These are phyloP conservation scores for Drosophila nigrodunni DNA, from an alignment of 1,140 invertebrate species.

Conservation along the genomic window DNA sequence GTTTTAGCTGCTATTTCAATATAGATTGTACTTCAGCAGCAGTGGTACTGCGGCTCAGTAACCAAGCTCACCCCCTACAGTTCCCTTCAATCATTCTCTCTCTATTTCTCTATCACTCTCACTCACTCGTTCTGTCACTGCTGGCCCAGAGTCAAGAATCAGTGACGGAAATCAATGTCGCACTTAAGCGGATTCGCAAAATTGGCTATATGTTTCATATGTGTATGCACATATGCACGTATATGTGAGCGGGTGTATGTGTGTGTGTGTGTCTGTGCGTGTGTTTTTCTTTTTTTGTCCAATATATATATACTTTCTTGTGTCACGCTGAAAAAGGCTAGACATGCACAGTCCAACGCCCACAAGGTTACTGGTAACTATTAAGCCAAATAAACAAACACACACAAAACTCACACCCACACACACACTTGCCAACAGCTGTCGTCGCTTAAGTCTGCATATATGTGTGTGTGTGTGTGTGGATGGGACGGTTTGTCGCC, in stretches of 20 bases:
- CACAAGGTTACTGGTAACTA: constrained; percentile 53
- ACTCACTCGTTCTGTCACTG: background rate
- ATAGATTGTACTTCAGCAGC: constrained; percentile 44
- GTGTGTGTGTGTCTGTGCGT: constrained; percentile 11
- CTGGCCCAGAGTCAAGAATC: constrained; percentile 70
- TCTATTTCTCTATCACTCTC: background rate
- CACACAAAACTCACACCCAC: constrained; percentile 25
- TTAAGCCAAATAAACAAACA: constrained; percentile 79
- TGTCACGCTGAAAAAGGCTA: constrained; percentile 34
- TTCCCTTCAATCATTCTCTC: background rate
- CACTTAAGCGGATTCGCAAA: constrained; percentile 81
- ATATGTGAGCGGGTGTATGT: background rate
- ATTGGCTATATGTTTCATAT: constrained; percentile 77
- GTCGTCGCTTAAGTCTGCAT: constrained; percentile 36
- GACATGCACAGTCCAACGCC: constrained; percentile 37
- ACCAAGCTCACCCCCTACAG: background rate
- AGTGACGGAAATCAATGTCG: constrained; percentile 79
- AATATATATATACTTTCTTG: constrained; percentile 16
- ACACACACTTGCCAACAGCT: constrained; percentile 40
- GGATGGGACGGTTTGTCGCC: constrained; percentile 33
- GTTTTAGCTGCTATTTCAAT: constrained; percentile 52
- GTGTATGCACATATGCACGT: constrained; percentile 12
- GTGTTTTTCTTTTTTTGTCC: constrained; percentile 11
- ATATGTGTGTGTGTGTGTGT: constrained; percentile 10
- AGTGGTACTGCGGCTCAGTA: constrained; percentile 2